Conservation (phyloP, 2,113 vertebrate genomes). For the Nyctibius bracteatus region DNA sequence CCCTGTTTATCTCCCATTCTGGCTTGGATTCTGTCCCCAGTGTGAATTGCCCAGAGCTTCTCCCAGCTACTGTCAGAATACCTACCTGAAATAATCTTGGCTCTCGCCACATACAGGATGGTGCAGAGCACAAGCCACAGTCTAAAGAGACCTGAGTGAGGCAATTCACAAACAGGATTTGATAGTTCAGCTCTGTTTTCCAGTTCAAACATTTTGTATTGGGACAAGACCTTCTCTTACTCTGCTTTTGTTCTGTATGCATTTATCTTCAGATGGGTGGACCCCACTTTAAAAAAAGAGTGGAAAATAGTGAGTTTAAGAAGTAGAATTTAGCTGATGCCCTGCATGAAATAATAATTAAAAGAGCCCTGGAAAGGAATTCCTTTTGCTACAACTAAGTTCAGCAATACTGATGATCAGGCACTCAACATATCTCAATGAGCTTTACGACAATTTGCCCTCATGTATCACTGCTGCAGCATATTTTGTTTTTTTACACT, state of each 20-base stretch:
- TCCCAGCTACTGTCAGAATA: too few species aligned
- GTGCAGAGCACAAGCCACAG: background rate
- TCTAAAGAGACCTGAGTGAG: background rate
- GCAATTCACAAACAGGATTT: background rate
- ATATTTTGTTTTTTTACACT: background rate
- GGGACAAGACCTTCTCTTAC: background rate
- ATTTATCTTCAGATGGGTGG: background rate
- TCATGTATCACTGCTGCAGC: background rate
- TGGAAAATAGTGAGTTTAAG: background rate
- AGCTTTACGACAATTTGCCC: background rate
- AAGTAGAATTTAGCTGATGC: background rate
- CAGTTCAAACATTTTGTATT: background rate
- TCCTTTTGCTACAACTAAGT: background rate
- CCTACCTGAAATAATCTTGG: background rate
- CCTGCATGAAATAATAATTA: background rate
- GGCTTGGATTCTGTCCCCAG: background rate
- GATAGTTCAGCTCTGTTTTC: background rate
- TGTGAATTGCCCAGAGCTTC: rapidly evolving
- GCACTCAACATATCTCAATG: background rate
- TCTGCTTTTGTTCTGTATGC: background rate
- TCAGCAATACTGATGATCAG: background rate
- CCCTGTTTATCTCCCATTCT: background rate
- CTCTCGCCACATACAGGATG: rapidly evolving
- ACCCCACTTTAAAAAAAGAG: background rate
- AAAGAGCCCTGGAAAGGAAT: background rate